phyloP scores from a whole-genome alignment of 1,140 invertebrate genomes.

The Drosophila rhopaloa region DNA sequence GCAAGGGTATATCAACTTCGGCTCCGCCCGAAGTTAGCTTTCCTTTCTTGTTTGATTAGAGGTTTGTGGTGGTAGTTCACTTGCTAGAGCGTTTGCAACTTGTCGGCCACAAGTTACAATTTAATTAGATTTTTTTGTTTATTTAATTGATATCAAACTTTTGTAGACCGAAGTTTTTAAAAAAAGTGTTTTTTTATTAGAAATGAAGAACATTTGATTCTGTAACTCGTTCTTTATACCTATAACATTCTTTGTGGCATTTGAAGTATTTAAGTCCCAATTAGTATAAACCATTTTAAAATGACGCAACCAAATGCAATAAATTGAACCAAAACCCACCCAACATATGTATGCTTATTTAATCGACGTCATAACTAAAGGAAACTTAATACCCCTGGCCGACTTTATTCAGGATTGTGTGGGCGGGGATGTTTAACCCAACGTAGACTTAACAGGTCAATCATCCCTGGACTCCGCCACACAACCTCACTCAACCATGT shows the following conservation, averaged over 20 bases:
- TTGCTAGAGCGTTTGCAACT: background rate
- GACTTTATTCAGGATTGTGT: conserved; percentile 4
- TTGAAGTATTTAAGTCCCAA: background rate
- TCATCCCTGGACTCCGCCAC: conserved; percentile 13
- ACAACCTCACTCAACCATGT: background rate
- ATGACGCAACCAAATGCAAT: background rate
- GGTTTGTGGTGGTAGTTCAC: background rate
- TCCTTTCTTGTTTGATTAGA: too few relatives aligned
- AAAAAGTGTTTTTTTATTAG: too few relatives aligned
- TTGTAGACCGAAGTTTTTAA: too few relatives aligned
- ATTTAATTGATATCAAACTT: background rate
- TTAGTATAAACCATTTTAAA: background rate
- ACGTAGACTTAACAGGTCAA: conserved; percentile 24
- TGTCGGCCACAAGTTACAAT: background rate
- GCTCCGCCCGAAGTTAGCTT: too few relatives aligned
- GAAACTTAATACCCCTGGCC: conserved; percentile 12
- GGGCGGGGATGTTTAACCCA: background rate
- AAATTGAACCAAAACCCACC: background rate
- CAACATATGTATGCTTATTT: conserved; percentile 7
- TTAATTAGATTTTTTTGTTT: background rate
- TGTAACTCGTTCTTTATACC: too few relatives aligned
- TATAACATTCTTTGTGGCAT: too few relatives aligned
- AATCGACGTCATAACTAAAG: conserved; percentile 7
- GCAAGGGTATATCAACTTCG: too few relatives aligned
- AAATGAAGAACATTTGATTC: too few relatives aligned